Evolutionary conservation across 2,113 vertebrate genomes (phyloP).

Genomic region (Motacilla alba): DNA sequence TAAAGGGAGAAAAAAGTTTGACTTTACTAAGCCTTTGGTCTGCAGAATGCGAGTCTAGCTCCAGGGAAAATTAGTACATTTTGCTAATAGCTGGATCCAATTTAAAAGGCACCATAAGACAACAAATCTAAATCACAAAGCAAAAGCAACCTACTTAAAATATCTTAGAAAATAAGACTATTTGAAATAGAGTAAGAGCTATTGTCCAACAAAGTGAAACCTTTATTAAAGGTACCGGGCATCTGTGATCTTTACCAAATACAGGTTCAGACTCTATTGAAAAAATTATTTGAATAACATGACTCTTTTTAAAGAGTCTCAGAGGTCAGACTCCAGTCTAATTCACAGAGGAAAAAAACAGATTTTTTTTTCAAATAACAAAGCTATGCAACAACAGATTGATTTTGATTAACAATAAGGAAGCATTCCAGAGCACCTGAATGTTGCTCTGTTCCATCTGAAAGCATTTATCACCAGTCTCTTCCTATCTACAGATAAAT

Average conservation of each 20-base stretch:
- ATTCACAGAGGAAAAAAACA: background rate
- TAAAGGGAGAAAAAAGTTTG: background rate
- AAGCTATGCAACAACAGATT: background rate
- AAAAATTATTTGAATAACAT: background rate
- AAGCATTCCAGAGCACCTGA: background rate
- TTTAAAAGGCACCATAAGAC: slow-evolving; percentile 29
- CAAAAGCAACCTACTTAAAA: background rate
- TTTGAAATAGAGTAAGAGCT: background rate
- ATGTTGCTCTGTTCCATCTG: background rate
- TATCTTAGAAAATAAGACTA: background rate
- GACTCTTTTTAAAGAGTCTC: background rate
- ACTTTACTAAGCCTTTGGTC: background rate
- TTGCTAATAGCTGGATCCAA: slow-evolving; percentile 55
- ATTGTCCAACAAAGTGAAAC: background rate
- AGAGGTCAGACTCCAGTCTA: background rate
- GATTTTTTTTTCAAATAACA: background rate
- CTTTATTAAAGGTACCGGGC: background rate
- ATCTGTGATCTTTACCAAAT: background rate
- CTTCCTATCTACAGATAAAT: background rate
- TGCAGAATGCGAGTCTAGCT: slow-evolving; percentile 4
- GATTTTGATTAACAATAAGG: background rate
- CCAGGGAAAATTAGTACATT: slow-evolving; percentile 20
- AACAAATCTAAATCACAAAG: slow-evolving; percentile 23
- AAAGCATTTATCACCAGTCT: background rate
- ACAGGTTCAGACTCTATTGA: background rate